These are phyloP conservation scores for Acipenser oxyrinchus DNA, from an alignment of 2,797 vertebrate species.

Conservation along the genomic window DNA sequence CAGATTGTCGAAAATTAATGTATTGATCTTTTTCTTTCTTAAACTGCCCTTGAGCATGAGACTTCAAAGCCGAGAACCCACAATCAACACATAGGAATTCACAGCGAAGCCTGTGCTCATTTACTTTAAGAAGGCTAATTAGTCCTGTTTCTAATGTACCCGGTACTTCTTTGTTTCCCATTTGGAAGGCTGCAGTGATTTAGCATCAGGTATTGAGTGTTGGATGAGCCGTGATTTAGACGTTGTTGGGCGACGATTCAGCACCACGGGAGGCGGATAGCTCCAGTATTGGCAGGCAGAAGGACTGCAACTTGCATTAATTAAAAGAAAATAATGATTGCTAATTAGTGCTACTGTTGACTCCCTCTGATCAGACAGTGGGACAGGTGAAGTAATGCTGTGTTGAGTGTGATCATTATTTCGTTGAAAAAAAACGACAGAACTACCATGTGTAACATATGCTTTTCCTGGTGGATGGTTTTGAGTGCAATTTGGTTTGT, in stretches of 20 bases:
- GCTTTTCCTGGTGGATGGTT: too few relatives aligned
- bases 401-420: constrained; percentile 4
- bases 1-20: constrained; percentile 52
- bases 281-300: constrained; percentile 35
- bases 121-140: constrained; percentile 27
- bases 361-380: constrained; percentile 39
- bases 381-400: constrained; percentile 29
- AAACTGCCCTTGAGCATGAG: background rate
- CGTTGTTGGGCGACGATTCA: constrained; percentile 38
- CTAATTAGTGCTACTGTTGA: constrained; percentile 51
- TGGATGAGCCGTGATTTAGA: constrained; percentile 17
- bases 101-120: constrained; percentile 11
- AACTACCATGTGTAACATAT: too few relatives aligned
- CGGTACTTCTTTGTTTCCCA: constrained; percentile 11
- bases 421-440: background rate
- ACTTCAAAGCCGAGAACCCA: background rate
- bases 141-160: constrained; percentile 19
- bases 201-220: constrained; percentile 11
- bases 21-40: constrained; percentile 38
- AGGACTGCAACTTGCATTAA: constrained; percentile 43
- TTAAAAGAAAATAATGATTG: constrained; percentile 59
- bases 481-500: too few relatives aligned
- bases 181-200: constrained; percentile 16
- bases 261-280: constrained; percentile 53
- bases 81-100: constrained; percentile 15